Conservation (phyloP, 2,113 vertebrate genomes). For the Fregetta grallaria region DNA sequence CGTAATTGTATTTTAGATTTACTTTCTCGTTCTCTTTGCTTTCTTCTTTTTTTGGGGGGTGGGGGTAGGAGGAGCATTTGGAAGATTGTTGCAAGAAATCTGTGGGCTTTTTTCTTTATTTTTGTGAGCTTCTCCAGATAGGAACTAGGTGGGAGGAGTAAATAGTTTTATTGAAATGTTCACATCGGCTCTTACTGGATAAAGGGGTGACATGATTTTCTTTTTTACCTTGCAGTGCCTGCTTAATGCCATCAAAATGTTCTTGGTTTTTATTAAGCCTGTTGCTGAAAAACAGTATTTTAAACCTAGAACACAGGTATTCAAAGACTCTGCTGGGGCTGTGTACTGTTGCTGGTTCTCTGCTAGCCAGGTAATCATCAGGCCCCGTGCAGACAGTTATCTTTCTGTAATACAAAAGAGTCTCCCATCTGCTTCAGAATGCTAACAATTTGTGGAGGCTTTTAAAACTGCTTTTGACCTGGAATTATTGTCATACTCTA, state of each 20-base stretch:
- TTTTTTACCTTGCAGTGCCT: not conserved
- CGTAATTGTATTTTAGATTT: slow-evolving; percentile 44
- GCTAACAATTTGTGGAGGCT: not conserved
- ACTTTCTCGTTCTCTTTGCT: slow-evolving; percentile 10
- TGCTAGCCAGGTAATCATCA: not conserved
- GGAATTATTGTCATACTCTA: not conserved
- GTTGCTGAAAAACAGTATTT: not conserved
- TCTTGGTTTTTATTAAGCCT: not conserved
- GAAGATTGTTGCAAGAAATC: not conserved
- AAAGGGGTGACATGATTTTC: slow-evolving; percentile 14
- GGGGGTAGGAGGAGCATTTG: not conserved
- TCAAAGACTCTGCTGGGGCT: not conserved
- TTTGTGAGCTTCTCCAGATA: not conserved
- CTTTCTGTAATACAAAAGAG: not conserved
- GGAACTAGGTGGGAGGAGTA: slow-evolving; percentile 58
- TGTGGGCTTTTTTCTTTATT: not conserved
- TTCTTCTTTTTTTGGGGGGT: not conserved
- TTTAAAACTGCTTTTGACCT: not conserved
- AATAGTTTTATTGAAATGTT: slow-evolving; percentile 45
- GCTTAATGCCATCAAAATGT: not conserved
- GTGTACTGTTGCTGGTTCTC: not conserved
- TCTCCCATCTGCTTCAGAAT: not conserved
- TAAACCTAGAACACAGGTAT: not conserved
- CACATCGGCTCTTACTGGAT: not conserved
- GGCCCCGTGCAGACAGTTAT: not conserved